phyloP scores from a whole-genome alignment of 2,113 vertebrate species.

The Tyrannus savana region DNA sequence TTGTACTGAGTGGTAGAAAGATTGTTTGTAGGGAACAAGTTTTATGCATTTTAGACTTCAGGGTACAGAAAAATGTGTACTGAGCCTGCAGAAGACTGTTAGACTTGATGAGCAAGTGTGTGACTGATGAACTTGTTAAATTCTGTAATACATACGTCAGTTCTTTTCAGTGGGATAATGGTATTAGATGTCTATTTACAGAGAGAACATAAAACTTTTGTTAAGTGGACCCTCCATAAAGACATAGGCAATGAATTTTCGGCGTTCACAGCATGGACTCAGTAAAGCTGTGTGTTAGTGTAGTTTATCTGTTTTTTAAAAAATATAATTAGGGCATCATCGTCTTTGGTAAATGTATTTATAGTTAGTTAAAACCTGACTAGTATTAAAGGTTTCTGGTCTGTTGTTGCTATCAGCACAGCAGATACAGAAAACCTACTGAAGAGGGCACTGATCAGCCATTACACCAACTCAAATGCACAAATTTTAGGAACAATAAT shows the following conservation, averaged over 20 bases:
- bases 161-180: not conserved
- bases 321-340: not conserved
- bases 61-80: not conserved
- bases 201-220: not conserved
- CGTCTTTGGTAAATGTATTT: not conserved
- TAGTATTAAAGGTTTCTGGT: not conserved
- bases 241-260: not conserved
- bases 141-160: not conserved
- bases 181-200: not conserved
- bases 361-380: not conserved
- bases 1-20: not conserved
- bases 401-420: not conserved
- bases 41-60: not conserved
- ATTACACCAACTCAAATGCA: not conserved
- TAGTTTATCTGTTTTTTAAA: not conserved
- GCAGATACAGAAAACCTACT: not conserved
- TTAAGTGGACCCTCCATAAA: not conserved
- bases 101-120: not conserved
- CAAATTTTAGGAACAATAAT: not conserved
- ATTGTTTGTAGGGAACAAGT: not conserved
- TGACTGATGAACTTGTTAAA: not conserved
- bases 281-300: not conserved
- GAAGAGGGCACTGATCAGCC: conserved; percentile 7
- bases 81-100: not conserved
- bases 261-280: not conserved